Conservation (phyloP, 2,113 vertebrate genomes). For the Pituophis catenifer region DNA sequence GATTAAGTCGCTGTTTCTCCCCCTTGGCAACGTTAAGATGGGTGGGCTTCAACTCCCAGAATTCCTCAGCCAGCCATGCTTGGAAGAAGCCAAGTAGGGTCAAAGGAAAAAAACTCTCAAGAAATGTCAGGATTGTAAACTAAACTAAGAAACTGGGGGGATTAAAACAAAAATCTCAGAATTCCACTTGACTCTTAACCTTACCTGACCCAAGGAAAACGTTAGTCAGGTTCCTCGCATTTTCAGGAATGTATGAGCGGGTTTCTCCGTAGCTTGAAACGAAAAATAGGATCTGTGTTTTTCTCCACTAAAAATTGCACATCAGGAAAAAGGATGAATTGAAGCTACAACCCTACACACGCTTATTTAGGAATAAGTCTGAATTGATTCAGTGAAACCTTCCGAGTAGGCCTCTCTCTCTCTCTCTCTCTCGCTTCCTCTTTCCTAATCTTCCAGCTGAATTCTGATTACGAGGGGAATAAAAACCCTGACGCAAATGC, state of each 20-base stretch:
- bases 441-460: not conserved
- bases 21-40: too few species aligned
- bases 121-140: not conserved
- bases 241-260: conserved; percentile 4
- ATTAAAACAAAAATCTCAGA: too few species aligned
- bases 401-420: not conserved
- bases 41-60: too few species aligned
- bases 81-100: not conserved
- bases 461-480: not conserved
- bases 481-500: not conserved
- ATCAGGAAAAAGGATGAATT: not conserved
- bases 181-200: not conserved
- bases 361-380: not conserved
- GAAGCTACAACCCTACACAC: not conserved
- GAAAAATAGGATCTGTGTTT: not conserved
- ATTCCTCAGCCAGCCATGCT: too few species aligned
- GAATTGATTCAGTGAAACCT: not conserved
- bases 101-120: not conserved
- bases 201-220: too few species aligned
- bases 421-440: too few species aligned
- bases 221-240: not conserved
- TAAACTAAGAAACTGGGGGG: not conserved
- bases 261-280: conserved; percentile 48
- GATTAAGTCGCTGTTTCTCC: not conserved
- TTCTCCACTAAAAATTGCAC: not conserved